phyloP scores from a whole-genome alignment of 1,140 invertebrate genomes.

The Latrodectus geometricus region DNA sequence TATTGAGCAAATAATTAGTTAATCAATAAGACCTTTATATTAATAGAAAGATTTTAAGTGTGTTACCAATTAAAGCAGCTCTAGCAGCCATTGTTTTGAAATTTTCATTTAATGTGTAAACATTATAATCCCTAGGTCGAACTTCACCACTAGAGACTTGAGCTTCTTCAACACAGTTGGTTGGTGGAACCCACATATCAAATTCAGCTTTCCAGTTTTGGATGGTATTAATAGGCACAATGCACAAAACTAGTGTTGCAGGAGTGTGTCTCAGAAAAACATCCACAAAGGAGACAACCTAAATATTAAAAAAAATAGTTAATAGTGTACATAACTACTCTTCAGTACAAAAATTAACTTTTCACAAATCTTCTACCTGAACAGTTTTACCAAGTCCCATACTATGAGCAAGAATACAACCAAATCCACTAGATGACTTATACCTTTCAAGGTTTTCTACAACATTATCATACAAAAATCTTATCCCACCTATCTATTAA shows the following conservation, averaged over 20 bases:
- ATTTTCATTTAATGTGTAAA: constrained; percentile 93
- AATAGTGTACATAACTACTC: neutral
- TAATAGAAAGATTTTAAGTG: neutral
- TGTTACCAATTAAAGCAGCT: constrained; percentile 77
- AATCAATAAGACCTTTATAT: no score
- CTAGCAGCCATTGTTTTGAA: constrained; percentile 90
- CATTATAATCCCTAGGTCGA: constrained; percentile 82
- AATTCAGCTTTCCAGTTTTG: constrained; percentile 99
- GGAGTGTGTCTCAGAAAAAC: constrained; percentile 91
- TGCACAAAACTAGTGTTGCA: constrained; percentile 91
- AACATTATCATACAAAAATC: constrained; percentile 96
- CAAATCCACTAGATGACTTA: constrained; percentile 91
- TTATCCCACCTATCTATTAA: constrained; percentile 88
- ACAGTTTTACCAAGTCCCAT: constrained; percentile 99
- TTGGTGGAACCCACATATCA: constrained; percentile 91
- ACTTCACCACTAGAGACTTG: constrained; percentile 64
- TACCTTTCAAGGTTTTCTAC: constrained; percentile 91
- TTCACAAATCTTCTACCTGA: constrained; percentile 74
- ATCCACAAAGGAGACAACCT: constrained; percentile 92
- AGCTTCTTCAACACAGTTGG: constrained; percentile 64
- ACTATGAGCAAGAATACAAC: constrained; percentile 97
- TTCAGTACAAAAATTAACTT: constrained; percentile 18
- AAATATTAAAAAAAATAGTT: constrained; percentile 38
- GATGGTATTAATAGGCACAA: constrained; percentile 98
- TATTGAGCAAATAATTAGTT: no score